A percentile compares a stretch with the other conserved stretches of the same genome.
These are phyloP conservation scores for Apoderus coryli DNA, from an alignment of 2,888 invertebrate genomes.

Conservation along the genomic window DNA sequence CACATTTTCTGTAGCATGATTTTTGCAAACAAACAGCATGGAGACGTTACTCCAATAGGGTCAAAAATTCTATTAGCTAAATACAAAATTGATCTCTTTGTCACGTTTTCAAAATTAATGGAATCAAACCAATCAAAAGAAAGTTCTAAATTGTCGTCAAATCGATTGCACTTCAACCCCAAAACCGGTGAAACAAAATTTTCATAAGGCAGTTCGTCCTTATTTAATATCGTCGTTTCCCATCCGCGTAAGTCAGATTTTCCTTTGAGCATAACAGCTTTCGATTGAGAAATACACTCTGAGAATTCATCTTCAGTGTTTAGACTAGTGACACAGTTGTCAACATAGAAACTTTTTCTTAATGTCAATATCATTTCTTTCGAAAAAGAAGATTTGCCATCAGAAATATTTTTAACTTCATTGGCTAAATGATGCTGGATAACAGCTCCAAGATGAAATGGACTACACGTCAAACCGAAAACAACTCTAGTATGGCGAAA, in stretches of 20 bases:
- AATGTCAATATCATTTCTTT: constrained; percentile 9
- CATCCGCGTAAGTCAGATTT: constrained; percentile 16
- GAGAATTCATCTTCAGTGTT: constrained; percentile 3
- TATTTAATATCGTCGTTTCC: constrained; percentile 11
- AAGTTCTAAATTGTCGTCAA: background rate
- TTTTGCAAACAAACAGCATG: constrained; percentile 1
- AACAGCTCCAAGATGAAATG: constrained; percentile 15
- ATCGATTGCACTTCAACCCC: background rate
- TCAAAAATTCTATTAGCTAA: background rate
- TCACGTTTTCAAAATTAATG: background rate
- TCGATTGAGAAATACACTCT: constrained; percentile 12
- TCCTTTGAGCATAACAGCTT: constrained; percentile 10
- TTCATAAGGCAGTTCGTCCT: constrained; percentile 1
- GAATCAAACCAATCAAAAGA: background rate
- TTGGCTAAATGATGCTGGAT: constrained; percentile 10
- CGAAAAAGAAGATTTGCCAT: constrained; percentile 7
- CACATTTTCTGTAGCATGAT: background rate
- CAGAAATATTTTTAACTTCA: background rate
- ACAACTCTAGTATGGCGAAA: constrained; percentile 14
- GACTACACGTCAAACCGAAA: constrained; percentile 15
- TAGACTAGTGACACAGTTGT: constrained; percentile 15
- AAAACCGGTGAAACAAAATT: background rate
- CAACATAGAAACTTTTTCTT: constrained; percentile 14
- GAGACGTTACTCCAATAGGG: background rate
- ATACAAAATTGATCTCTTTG: background rate